Base-by-base conservation (phyloP, 2,888 invertebrate genomes). In the Acleris laterana region DNA sequence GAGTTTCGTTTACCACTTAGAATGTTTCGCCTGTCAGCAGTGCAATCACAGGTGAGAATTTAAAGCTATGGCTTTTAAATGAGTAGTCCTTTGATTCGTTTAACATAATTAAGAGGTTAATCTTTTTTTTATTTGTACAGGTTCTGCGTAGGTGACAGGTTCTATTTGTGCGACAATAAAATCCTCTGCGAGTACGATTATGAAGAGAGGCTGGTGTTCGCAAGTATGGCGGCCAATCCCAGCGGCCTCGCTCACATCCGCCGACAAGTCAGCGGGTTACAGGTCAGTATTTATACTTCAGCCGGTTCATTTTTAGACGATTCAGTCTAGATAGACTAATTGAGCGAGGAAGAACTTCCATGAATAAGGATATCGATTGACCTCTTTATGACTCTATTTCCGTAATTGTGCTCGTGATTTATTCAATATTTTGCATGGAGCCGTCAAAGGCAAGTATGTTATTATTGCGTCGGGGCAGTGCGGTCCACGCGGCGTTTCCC, bases 171-270 rank as follows among this genome's bases (percentile, higher is more conserved):
- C 88, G 98, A 98, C 93, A 98, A 98, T 93, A 97, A 97, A 94
- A 98, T 98, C 77, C 95, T 98, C 55, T 98, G 98, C 93, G 98
- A 98, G 89, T 97, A 97, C 90, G 98, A 98, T 91, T 98, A 98
- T 88, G 98, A 98, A 83, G 98, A 98, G 88, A 91, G 98, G 77
- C 94, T 97, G 89, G 96, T 98, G 79, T 98, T 98, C 84, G 97
- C 97, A 60, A 97, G 96, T 85, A 96, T 97, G 96, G 96, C 97
- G 9, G 96, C 96, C 84, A 96, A 96, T 88, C 97, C 97, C 69
- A 96, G 96, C 81, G 97, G 97, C 74, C 93, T 97, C 82, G 96
- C 97, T 66, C 97, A 97, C 90, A 96, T 97, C 90, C 94, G 96
- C 92, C 95, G 96, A 90, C 96, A 96, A 94, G 96, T 96, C 93